Base-by-base conservation (phyloP, 2,888 invertebrate species). In the Catonia carolina region DNA sequence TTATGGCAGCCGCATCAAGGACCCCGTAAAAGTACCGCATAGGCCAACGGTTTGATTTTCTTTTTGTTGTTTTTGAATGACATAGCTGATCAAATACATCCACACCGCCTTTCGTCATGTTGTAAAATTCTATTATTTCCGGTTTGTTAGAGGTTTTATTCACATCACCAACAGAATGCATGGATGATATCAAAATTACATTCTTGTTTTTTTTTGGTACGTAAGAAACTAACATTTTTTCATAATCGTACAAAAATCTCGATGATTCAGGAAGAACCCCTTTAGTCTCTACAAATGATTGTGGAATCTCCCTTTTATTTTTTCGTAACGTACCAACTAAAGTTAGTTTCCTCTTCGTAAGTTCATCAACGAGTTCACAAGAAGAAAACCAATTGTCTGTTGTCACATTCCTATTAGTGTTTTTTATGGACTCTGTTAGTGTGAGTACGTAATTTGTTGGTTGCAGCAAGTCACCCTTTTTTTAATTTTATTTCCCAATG, bases 31-130 rank as follows among this genome's bases (percentile, higher is more conserved):
- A 67, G 42, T 65, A 48, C 14, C 59, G 58, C 55, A 66, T 48
- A 17, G 66, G 64, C 66, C 66, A 68, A 52, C 63, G 50, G 52
- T 57, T 63, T 14, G 63, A 63, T 54, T 53, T 64, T 59, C 65
- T 56, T 2, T 57, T 55, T 15, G 63, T 57, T 37, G 61, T 62
- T 55, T 64, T 27, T 63, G 53, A 54, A 33, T 58, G 62, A 53
- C 65, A 65, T 54, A 63, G 61, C 58, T 63, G 52, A 52, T 67
- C 64, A 12, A 64, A 61, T 50, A 60, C 59, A 55, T 68, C 65
- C 27, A 68, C 65, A 27, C 63, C 66, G 31, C 63, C 63, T 58
- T 67, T 68, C 18, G 65, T 65, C 33, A 47, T 52, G 55, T 67
- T 67, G 53, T 67, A 68, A 54, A 65, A 62, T 17, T 63, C 53